Evolutionary conservation across 2,888 invertebrate species (phyloP).

Genomic region (Scaptomyza reducta): DNA sequence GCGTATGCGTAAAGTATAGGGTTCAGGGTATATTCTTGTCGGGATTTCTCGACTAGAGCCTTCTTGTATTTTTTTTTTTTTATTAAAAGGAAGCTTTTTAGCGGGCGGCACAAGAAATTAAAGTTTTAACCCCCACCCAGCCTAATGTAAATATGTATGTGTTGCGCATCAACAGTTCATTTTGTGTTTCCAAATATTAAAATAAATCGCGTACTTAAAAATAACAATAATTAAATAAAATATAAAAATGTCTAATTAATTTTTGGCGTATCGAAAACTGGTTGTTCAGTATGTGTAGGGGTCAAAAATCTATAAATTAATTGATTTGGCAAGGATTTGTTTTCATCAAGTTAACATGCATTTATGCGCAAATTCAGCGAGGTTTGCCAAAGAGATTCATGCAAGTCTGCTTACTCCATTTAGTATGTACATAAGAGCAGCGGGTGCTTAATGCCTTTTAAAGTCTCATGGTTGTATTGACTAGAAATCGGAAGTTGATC

Average conservation of each 20-base stretch:
- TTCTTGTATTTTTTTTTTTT: no score
- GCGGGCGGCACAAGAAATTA: no score
- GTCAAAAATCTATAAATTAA: slow-evolving; percentile 1
- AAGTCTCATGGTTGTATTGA: slow-evolving; percentile 52
- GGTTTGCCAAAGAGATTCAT: slow-evolving; percentile 42
- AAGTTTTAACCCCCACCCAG: no score
- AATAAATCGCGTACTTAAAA: slow-evolving; percentile 49
- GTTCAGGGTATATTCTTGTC: no score
- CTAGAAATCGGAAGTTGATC: slow-evolving; percentile 56
- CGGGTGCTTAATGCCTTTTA: slow-evolving; percentile 13
- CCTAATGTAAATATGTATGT: slow-evolving; percentile 12
- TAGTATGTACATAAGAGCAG: not conserved
- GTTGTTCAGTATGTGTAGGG: slow-evolving; percentile 42
- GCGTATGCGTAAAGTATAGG: no score
- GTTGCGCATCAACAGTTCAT: slow-evolving; percentile 22
- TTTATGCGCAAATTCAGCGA: slow-evolving; percentile 20
- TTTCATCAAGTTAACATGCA: slow-evolving; percentile 19
- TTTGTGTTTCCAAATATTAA: slow-evolving; percentile 52
- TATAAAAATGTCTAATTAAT: slow-evolving; percentile 29
- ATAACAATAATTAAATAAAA: slow-evolving; percentile 30
- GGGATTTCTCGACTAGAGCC: no score
- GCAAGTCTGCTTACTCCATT: slow-evolving; percentile 2
- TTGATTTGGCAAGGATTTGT: slow-evolving; percentile 12
- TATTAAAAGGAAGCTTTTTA: no score
- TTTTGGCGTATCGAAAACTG: slow-evolving; percentile 31